These are phyloP conservation scores for Hydrophis major DNA, from an alignment of 2,797 vertebrate genomes.

Conservation along the genomic window DNA sequence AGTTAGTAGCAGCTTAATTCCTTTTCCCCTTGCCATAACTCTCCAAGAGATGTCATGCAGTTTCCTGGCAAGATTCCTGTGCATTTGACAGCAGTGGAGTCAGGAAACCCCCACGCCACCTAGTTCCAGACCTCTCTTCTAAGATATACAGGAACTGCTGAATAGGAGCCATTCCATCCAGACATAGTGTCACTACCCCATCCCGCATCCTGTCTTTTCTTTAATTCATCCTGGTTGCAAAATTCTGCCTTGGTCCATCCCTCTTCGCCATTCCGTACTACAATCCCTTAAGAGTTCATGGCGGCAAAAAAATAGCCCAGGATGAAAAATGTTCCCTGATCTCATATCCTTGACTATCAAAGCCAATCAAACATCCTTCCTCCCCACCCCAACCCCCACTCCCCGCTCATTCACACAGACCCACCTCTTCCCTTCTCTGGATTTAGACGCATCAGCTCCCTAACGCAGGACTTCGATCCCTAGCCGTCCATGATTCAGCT, in stretches of 20 bases:
- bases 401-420: no score
- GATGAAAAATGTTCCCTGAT: background rate
- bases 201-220: background rate
- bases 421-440: background rate
- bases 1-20: background rate
- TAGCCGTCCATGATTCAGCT: no score
- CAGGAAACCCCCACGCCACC: background rate
- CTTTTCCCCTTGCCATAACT: no score
- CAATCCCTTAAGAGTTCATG: background rate
- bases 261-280: background rate
- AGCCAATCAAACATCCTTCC: background rate
- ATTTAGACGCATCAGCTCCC: no score
- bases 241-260: background rate
- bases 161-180: background rate
- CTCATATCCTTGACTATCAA: background rate
- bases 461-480: background rate
- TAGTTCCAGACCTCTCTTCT: background rate
- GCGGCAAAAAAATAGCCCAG: background rate
- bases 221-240: background rate
- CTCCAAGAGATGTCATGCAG: background rate
- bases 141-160: background rate
- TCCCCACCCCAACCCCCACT: no score
- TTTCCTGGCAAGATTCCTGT: background rate
- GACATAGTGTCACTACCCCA: fast-evolving
- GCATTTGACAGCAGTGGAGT: background rate